Base-by-base conservation (phyloP, 2,113 vertebrate genomes). In the Zosterops borbonicus region DNA sequence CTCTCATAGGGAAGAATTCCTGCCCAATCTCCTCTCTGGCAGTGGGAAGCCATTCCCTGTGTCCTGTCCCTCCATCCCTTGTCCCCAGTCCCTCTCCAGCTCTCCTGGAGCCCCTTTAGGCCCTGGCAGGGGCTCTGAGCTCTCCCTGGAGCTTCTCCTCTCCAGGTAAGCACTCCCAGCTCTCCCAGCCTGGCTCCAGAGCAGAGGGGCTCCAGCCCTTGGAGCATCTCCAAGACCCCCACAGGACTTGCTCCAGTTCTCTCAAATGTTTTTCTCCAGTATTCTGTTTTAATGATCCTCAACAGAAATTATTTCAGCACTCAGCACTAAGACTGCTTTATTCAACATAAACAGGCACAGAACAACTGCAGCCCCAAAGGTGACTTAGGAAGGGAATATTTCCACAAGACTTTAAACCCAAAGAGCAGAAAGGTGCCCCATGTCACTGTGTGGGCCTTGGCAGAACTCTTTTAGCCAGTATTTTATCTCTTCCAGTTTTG, bases 211-310 rank as follows among this genome's bases (percentile, higher is more conserved):
- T 53, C 21, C 78, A 75, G 9, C 39, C n/a, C 21, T 75, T 67
- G 2, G 2, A 75, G 5, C 14, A 60, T 0, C 41, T 69, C 35
- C 1, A 0, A 4, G 17, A 0, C 13, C 24, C 33, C 21, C 25
- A 24, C 6, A 0, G 22, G 19, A 70, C 8, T 42, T 0, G 0
- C 17, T 62, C 12, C 21, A 39, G 13, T 46, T 37, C 5, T 44
- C 23, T 78, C 42, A 17, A 17, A 1, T 3, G 50, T 42, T 69
- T 29, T 46, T 22, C 41, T 76, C 13, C 37, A 58, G 9, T 44
- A 18, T 86, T 59, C 27, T 77, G 9, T 59, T 77, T 27, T 20
- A 31, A 42, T 6, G 7, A 44, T 76, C 29, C 71, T 80, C 44
- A 58, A n/a, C 16, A 65, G 24, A 64, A 77, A 58, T 37, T 22